Evolutionary conservation across 2,113 vertebrate species (phyloP).

Genomic region (Dasyprocta punctata): DNA sequence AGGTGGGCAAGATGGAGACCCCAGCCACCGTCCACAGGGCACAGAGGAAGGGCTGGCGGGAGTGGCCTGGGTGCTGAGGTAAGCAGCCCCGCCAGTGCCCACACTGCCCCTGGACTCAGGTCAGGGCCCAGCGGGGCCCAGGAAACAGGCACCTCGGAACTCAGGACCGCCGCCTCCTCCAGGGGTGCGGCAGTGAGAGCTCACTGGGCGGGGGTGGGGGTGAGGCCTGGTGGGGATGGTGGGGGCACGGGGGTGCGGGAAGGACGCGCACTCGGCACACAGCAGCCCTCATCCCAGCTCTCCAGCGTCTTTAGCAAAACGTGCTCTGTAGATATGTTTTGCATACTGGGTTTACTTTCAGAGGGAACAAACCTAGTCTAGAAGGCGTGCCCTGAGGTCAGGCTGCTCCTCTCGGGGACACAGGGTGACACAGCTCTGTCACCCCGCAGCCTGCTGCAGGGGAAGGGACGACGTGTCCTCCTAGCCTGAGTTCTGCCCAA

Average conservation of each 20-base stretch:
- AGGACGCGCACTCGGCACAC: rapidly evolving
- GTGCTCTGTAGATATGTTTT: not conserved
- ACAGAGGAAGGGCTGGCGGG: not conserved
- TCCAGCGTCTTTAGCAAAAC: not conserved
- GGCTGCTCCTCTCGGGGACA: not conserved
- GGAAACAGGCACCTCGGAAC: not conserved
- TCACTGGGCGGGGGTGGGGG: not conserved
- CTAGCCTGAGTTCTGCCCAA: not conserved
- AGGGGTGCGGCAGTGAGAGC: not conserved
- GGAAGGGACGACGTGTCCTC: rapidly evolving
- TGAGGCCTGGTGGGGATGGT: not conserved
- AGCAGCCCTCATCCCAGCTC: not conserved
- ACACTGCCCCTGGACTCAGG: not conserved
- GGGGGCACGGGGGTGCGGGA: not conserved
- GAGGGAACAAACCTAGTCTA: not conserved
- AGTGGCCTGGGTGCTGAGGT: not conserved
- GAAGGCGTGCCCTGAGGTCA: not conserved
- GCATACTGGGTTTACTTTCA: not conserved
- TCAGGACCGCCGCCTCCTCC: not conserved
- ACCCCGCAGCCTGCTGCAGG: not conserved
- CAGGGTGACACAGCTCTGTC: not conserved
- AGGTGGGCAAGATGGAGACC: too few relatives aligned
- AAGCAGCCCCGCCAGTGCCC: not conserved
- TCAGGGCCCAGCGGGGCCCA: not conserved
- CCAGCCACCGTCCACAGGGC: not conserved